Evolutionary conservation across 1,140 invertebrate species (phyloP), one percentile per base, ranked within the genome.

Genomic region (Conus betulinus): DNA sequence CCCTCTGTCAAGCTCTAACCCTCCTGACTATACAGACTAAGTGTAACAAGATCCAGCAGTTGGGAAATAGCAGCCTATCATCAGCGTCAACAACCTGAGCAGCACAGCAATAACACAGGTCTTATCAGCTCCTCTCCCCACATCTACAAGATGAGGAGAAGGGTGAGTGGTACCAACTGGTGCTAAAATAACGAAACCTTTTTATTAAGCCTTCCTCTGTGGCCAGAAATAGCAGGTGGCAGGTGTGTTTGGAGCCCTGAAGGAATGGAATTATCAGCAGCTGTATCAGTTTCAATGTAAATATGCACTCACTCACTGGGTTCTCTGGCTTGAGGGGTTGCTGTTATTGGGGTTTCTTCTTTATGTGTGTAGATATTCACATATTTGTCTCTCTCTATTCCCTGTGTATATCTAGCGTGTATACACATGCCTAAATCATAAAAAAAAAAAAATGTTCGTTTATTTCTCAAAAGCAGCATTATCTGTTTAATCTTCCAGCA

Each of bases 51-150:
- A 15, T 8, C 57, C 57, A 60, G 57, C 57, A 60, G 39, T 39
- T 39, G 57, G 57, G 57, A 60, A 60, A 60, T 13, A 71, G 67
- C 67, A 71, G 20, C 67, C 67, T 71, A 82, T 82, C 76, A 79
- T 79, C 76, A 79, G n/a, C 20, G 39, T 79, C 79, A 82, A 52
- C 79, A 82, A 52, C 79, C 39, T 6, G 13, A 82, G 39, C 79
- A 82, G 5, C 79, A 79, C 51, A 51, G 39, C 79, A 52, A 51
- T 82, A 51, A 17, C 79, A 52, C 25, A 8, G 11, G 6, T 25
- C 39, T 51, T 79, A 25, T 79, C 76, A 27, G 11, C 39, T 51
- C 5, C 23, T 27, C 79, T 82, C 79, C 79, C 15, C 79, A 82
- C 27, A 82, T 17, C 39, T 25, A 82, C 53, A 82, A 82, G 79